These are phyloP conservation scores for Hydraecia micacea DNA, from an alignment of 2,888 invertebrate genomes.

Conservation along the genomic window DNA sequence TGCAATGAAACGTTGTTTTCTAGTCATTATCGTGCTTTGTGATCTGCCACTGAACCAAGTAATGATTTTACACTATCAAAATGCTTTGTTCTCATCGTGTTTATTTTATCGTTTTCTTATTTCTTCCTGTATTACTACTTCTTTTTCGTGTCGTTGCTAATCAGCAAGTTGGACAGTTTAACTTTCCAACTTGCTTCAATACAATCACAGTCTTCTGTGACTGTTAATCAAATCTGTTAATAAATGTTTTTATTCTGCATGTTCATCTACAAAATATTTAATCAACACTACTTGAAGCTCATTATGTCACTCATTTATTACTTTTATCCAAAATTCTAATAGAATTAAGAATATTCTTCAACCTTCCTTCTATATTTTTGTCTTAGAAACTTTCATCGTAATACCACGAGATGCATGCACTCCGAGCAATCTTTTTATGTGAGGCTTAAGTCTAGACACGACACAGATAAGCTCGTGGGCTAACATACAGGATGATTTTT, in stretches of 20 bases:
- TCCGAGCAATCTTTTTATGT: background rate
- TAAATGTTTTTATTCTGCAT: background rate
- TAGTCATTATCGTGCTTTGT: slow-evolving; percentile 5
- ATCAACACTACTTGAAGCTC: too few relatives aligned
- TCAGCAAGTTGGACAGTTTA: background rate
- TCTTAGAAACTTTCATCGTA: background rate
- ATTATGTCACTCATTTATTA: background rate
- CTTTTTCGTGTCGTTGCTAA: background rate
- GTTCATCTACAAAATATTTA: background rate
- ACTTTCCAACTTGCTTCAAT: background rate
- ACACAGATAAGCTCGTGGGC: slow-evolving; percentile 28
- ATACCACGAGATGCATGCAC: background rate
- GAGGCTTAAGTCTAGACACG: slow-evolving; percentile 25
- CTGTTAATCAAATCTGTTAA: background rate
- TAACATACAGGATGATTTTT: background rate
- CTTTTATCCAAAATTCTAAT: background rate
- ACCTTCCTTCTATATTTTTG: too few relatives aligned
- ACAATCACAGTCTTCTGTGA: background rate
- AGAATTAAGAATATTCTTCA: background rate
- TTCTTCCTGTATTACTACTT: background rate
- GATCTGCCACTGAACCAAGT: slow-evolving; percentile 37
- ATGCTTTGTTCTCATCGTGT: slow-evolving; percentile 7
- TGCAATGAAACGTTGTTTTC: slow-evolving; percentile 15
- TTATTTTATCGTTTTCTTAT: background rate
- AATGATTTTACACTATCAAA: background rate